Conservation (phyloP, 2,113 vertebrate genomes). For the Antechinus flavipes region DNA sequence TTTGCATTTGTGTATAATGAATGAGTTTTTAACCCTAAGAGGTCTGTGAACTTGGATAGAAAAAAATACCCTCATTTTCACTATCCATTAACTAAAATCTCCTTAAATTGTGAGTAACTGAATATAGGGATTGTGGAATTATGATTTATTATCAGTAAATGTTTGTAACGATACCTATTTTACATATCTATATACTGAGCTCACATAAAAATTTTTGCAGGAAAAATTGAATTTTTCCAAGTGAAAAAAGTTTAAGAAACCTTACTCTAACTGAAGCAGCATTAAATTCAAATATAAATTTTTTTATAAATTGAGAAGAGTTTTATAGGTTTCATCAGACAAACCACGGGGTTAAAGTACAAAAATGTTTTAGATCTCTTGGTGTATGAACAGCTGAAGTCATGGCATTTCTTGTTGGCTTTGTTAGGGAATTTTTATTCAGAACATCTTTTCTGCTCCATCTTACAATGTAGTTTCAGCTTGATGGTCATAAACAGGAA, state of each 20-base stretch:
- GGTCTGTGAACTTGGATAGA: background rate
- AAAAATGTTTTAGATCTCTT: background rate
- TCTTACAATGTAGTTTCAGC: background rate
- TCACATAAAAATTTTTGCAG: too few species aligned
- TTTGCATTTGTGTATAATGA: background rate
- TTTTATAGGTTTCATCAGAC: background rate
- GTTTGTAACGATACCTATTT: too few species aligned
- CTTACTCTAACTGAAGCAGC: background rate
- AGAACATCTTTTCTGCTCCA: background rate
- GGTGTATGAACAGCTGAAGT: background rate
- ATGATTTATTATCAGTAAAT: too few species aligned
- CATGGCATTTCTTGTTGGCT: background rate
- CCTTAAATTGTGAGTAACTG: too few species aligned
- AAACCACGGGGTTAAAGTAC: background rate
- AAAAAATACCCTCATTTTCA: background rate
- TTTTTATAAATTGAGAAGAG: background rate
- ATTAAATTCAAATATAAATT: background rate
- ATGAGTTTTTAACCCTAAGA: background rate
- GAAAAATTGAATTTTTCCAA: too few species aligned
- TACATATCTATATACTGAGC: too few species aligned
- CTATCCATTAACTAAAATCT: background rate
- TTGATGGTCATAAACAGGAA: background rate
- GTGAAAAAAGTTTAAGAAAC: too few species aligned
- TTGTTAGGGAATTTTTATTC: background rate
- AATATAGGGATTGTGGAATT: too few species aligned